phyloP scores from a whole-genome alignment of 2,797 vertebrate genomes.

The Gallinago stenura region DNA sequence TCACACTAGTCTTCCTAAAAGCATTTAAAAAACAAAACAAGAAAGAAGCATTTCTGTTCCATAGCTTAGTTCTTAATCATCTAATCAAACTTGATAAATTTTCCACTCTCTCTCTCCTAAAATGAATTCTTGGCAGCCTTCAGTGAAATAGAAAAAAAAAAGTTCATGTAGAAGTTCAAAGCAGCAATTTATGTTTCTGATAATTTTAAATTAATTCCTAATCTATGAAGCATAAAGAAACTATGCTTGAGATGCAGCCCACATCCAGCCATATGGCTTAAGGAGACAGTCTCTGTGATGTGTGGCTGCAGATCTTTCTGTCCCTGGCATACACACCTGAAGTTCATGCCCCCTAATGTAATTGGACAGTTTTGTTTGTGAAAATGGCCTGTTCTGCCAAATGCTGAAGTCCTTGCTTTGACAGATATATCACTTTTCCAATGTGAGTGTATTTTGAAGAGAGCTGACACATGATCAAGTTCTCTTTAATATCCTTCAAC shows the following conservation, averaged over 20 bases:
- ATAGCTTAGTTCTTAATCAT: conserved; percentile 60
- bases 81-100: conserved; percentile 72
- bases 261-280: conserved; percentile 67
- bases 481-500: conserved; percentile 81
- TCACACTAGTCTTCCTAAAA: conserved; percentile 68
- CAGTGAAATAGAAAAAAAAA: conserved; percentile 14
- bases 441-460: conserved; percentile 80
- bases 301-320: conserved; percentile 73
- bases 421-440: conserved; percentile 87
- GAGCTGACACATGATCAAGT: conserved; percentile 83
- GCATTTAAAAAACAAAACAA: conserved; percentile 72
- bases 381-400: conserved; percentile 84
- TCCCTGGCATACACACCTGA: conserved; percentile 80
- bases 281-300: conserved; percentile 63
- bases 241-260: conserved; percentile 65
- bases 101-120: conserved; percentile 55
- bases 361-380: conserved; percentile 89
- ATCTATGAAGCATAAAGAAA: conserved; percentile 62
- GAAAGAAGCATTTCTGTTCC: conserved; percentile 53
- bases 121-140: conserved; percentile 74
- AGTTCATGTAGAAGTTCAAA: conserved; percentile 64
- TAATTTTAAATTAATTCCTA: conserved; percentile 70
- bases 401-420: conserved; percentile 81
- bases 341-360: conserved; percentile 88
- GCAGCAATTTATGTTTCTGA: conserved; percentile 69